These are phyloP conservation scores for Crocuta crocuta DNA, from an alignment of 2,113 vertebrate genomes.

Conservation along the genomic window DNA sequence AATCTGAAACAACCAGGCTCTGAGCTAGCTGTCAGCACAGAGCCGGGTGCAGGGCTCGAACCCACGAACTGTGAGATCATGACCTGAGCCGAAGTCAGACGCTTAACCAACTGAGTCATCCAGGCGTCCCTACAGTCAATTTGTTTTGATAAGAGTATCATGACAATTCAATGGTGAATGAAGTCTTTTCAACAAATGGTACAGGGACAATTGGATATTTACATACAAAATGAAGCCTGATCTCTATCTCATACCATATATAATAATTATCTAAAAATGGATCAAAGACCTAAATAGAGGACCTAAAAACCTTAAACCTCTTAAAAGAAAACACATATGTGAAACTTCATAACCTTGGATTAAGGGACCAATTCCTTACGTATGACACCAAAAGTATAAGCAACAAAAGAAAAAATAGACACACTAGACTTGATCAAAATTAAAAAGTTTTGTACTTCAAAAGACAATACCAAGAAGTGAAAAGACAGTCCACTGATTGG, in stretches of 20 bases:
- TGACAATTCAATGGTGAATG: neutral
- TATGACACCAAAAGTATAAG: neutral
- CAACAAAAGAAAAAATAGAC: neutral
- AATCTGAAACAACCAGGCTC: too few species aligned
- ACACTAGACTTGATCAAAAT: neutral
- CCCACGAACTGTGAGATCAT: too few species aligned
- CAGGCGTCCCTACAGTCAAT: too few species aligned
- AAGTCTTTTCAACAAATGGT: neutral
- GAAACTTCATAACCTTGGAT: neutral
- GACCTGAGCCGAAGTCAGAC: too few species aligned
- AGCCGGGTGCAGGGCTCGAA: too few species aligned
- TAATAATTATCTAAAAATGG: neutral
- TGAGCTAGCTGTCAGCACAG: too few species aligned
- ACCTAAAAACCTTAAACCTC: neutral
- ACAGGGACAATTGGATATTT: neutral
- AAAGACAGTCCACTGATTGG: neutral
- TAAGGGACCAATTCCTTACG: neutral
- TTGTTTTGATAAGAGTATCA: neutral
- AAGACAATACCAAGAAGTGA: neutral
- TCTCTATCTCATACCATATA: neutral
- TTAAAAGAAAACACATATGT: neutral
- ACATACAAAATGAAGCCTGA: constrained; percentile 6
- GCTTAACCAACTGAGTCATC: too few species aligned
- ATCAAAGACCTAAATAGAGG: neutral
- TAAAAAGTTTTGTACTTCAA: neutral